Evolutionary conservation across 2,113 vertebrate species (phyloP), one percentile per base, ranked within the genome.

Genomic region (Saguinus midas): DNA sequence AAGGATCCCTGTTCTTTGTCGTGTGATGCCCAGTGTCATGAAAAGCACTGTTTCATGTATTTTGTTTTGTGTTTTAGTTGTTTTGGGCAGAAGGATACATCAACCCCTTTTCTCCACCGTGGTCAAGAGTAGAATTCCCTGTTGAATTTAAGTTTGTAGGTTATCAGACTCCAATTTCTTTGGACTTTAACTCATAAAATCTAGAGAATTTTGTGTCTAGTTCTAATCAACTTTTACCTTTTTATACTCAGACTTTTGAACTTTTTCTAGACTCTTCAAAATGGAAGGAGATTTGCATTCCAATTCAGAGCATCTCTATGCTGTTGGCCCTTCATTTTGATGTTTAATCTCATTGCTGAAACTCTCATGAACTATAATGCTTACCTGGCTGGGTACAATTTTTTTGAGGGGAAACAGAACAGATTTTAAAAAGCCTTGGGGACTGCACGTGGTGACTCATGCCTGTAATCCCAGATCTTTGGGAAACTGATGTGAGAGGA

Each of bases 331-430:
- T 96, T 86, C 57, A 81, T 75, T 96, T 82, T 64, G 11, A 57
- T 90, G 12, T 78, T 93, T 93, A 78, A 72, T 78, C 25, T 92
- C 81, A 86, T 48, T 95, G n/a, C 10, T 78, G n/a, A 95, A 76
- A 68, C 40, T 84, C 32, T 90, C 50, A 57, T 20, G 35, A 94
- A 68, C 35, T 81, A 52, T 17, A 66, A 81, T 78, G 70, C 43
- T 86, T 89, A 75, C 6, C 18, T 43, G 27, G 6, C 16, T 87
- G 57, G 55, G 73, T 7, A 66, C 57, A 61, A 45, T 72, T 80
- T 90, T 90, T 92, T 66, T 66, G 21, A 72, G 50, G 43, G 13
- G 16, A 61, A 78, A 45, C 35, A 86, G 25, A 66, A 89, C 0
- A 72, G 14, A 3, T 55, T 66, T 90, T 86, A 80, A 86, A 80